Evolutionary conservation across 2,113 vertebrate genomes (phyloP).

Genomic region (Cryptomyrus ogoouensis): DNA sequence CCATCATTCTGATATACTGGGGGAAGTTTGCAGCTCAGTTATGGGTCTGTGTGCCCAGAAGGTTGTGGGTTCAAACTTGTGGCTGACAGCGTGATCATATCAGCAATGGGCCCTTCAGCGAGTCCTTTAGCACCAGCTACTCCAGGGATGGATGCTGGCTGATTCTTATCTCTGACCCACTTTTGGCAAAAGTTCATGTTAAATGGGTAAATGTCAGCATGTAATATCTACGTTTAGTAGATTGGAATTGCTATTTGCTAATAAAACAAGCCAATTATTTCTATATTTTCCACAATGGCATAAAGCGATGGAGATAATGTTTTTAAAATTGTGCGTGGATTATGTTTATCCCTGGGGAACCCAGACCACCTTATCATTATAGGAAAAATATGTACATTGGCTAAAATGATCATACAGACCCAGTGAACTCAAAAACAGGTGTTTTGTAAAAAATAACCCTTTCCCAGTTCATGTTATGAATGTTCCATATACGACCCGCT

Average conservation of each 20-base stretch:
- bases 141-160: background rate
- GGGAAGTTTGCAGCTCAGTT: background rate
- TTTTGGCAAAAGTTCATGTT: background rate
- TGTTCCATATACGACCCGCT: too few relatives aligned
- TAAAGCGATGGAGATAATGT: background rate
- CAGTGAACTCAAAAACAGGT: too few relatives aligned
- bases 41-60: background rate
- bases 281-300: background rate
- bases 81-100: background rate
- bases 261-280: background rate
- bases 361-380: too few relatives aligned
- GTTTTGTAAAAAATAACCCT: too few relatives aligned
- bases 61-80: background rate
- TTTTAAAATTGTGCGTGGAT: background rate
- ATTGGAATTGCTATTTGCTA: background rate
- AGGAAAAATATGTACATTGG: too few relatives aligned
- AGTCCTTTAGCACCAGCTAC: background rate
- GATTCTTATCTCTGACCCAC: background rate
- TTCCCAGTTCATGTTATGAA: too few relatives aligned
- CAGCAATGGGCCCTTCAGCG: background rate
- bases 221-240: background rate
- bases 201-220: background rate
- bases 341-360: too few relatives aligned
- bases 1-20: background rate
- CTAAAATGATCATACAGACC: too few relatives aligned